phyloP scores from a whole-genome alignment of 2,797 vertebrate species.

The Eupleurogrammus muticus region DNA sequence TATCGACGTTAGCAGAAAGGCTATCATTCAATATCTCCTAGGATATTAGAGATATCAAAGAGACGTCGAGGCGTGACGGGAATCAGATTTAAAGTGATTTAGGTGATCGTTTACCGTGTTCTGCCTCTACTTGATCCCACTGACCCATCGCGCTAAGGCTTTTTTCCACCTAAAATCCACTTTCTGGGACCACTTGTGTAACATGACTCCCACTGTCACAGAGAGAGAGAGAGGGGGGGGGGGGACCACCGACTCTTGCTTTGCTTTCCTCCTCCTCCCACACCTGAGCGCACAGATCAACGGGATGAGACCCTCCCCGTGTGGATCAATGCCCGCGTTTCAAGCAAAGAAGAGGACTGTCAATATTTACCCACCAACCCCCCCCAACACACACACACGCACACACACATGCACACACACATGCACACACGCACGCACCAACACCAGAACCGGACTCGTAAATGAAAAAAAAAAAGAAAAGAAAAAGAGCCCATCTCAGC shows the following conservation, averaged over 20 bases:
- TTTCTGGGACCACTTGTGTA: conserved; percentile 58
- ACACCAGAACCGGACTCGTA: conserved; percentile 71
- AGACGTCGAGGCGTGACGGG: conserved; percentile 41
- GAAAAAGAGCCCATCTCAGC: conserved; percentile 80
- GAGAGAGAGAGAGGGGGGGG: conserved; percentile 8
- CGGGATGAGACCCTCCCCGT: conserved; percentile 75
- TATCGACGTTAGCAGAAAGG: conserved; percentile 12
- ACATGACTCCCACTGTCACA: conserved; percentile 71
- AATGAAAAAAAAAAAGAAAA: conserved; percentile 76
- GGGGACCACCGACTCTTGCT: conserved; percentile 76
- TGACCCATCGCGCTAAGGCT: conserved; percentile 50
- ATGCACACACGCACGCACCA: too few species aligned
- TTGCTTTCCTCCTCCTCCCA: conserved; percentile 61
- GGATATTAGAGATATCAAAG: conserved; percentile 51
- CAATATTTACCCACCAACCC: conserved; percentile 85
- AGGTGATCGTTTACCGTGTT: conserved; percentile 53
- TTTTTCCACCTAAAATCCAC: conserved; percentile 54
- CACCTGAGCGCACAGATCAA: conserved; percentile 84
- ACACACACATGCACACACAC: too few species aligned
- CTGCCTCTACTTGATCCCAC: conserved; percentile 61
- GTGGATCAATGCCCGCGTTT: conserved; percentile 76
- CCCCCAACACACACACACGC: conserved; percentile 55
- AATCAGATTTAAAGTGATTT: conserved; percentile 57
- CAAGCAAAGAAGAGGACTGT: conserved; percentile 68
- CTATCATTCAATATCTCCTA: conserved; percentile 28